Evolutionary conservation across 2,888 invertebrate species (phyloP).

Genomic region (Octodonta nipae): DNA sequence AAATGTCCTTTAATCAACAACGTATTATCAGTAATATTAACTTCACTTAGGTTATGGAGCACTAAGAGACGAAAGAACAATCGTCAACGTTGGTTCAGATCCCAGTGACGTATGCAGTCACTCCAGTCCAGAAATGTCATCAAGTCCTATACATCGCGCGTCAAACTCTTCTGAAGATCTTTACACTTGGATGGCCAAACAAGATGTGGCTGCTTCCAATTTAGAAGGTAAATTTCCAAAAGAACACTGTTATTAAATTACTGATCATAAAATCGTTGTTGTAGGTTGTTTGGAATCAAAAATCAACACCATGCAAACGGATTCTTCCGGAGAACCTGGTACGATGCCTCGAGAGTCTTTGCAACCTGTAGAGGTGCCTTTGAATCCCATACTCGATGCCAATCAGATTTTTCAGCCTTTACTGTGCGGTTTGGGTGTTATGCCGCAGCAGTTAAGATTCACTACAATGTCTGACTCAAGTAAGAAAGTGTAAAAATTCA

Average conservation of each 20-base stretch:
- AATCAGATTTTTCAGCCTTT: constrained; percentile 89
- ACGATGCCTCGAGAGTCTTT: constrained; percentile 38
- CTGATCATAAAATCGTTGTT: too few relatives aligned
- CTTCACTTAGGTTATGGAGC: constrained; percentile 63
- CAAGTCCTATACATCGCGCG: constrained; percentile 31
- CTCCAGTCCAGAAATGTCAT: constrained; percentile 33
- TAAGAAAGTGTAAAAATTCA: constrained; percentile 13
- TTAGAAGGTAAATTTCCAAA: constrained; percentile 23
- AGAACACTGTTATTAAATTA: too few relatives aligned
- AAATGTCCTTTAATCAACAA: too few relatives aligned
- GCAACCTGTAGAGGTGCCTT: constrained; percentile 22
- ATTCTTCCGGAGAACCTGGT: constrained; percentile 37
- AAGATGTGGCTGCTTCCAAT: constrained; percentile 34
- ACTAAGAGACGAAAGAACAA: constrained; percentile 50
- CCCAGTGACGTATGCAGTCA: constrained; percentile 42
- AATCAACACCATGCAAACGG: constrained; percentile 31
- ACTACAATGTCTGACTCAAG: constrained; percentile 32
- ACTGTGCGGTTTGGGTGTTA: constrained; percentile 76
- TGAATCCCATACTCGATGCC: constrained; percentile 67
- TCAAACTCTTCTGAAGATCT: constrained; percentile 54
- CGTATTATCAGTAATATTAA: too few relatives aligned
- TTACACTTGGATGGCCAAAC: constrained; percentile 94
- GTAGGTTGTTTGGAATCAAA: constrained; percentile 31
- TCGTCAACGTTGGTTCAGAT: constrained; percentile 50
- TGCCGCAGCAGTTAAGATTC: constrained; percentile 67